A percentile compares a stretch with the other conserved stretches of the same genome.
Evolutionary conservation across 2,113 vertebrate genomes (phyloP).

Genomic region (Thamnophis sirtalis): DNA sequence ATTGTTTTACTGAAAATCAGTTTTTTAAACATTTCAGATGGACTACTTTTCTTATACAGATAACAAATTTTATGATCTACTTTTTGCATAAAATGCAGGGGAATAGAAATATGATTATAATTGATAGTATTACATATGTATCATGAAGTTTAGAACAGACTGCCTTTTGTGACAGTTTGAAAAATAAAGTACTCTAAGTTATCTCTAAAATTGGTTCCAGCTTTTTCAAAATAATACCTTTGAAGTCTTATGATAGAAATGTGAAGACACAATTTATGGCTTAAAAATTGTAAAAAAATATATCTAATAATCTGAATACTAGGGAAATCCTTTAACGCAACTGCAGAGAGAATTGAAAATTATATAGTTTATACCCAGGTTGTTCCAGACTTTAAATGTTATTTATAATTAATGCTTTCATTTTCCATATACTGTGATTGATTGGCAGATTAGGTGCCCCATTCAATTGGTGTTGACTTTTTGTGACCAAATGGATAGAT

Average conservation of each 20-base stretch:
- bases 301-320: constrained; percentile 39
- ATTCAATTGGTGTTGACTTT: not conserved
- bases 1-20: constrained; percentile 4
- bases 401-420: constrained; percentile 30
- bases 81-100: not conserved
- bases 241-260: not conserved
- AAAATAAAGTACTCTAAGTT: not conserved
- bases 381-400: constrained; percentile 18
- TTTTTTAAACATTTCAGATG: not conserved
- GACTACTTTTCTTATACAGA: not conserved
- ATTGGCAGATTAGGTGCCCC: not conserved
- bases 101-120: not conserved
- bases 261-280: constrained; percentile 12
- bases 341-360: not conserved
- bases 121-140: not conserved
- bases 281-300: constrained; percentile 11
- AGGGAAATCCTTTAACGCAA: not conserved
- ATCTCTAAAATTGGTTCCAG: not conserved
- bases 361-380: constrained; percentile 31
- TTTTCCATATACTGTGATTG: not conserved
- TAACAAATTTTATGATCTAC: not conserved
- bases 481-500: not conserved
- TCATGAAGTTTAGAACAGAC: not conserved
- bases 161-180: not conserved
- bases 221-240: not conserved